phyloP scores from a whole-genome alignment of 2,797 vertebrate species.

The Scarus forsteni region DNA sequence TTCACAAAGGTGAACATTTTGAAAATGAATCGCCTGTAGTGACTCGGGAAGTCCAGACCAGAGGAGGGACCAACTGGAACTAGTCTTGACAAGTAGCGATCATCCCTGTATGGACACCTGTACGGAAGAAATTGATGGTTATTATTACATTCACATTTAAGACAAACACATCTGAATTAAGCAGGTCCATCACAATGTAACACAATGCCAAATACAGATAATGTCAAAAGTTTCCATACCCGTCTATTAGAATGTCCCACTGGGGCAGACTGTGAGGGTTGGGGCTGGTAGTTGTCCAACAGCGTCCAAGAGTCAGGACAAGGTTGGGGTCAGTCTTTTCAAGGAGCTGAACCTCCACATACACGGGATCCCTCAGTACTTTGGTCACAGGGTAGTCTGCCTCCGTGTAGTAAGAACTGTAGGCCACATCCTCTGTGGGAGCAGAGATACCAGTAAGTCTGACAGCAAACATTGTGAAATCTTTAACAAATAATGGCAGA shows the following conservation, averaged over 20 bases:
- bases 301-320: slow-evolving; percentile 74
- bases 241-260: slow-evolving; percentile 74
- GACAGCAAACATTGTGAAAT: slow-evolving; percentile 8
- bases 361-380: slow-evolving; percentile 71
- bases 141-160: no score
- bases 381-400: slow-evolving; percentile 76
- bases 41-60: slow-evolving; percentile 55
- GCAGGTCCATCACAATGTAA: background rate
- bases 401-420: slow-evolving; percentile 66
- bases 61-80: slow-evolving; percentile 52
- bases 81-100: slow-evolving; percentile 66
- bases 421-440: slow-evolving; percentile 67
- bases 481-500: slow-evolving; percentile 1
- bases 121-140: slow-evolving; percentile 2
- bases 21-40: slow-evolving; percentile 73
- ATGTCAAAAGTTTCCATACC: slow-evolving; percentile 52
- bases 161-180: slow-evolving; percentile 1
- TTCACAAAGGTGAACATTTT: slow-evolving; percentile 82
- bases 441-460: background rate
- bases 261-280: slow-evolving; percentile 67
- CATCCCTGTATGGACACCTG: slow-evolving; percentile 75
- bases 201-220: background rate
- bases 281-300: slow-evolving; percentile 73
- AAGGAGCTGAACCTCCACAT: slow-evolving; percentile 70
- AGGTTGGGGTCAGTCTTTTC: slow-evolving; percentile 71